Percentiles rank a stretch among this genome's conserved stretches.
Conservation (phyloP, 2,888 invertebrate species). For the Tenthredo mesomela region DNA sequence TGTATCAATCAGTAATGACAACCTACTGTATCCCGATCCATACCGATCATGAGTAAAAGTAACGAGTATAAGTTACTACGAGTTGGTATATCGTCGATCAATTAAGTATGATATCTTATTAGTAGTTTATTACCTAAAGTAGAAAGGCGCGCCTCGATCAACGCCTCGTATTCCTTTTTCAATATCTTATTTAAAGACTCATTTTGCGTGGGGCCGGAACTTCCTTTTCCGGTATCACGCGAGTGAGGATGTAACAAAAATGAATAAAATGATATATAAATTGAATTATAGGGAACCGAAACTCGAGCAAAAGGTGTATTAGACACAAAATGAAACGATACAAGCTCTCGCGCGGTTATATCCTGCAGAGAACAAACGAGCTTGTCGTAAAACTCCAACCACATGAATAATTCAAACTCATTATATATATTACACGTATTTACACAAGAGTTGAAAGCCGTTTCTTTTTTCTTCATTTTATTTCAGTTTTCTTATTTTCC, state of each 20-base stretch:
- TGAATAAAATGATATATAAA: background rate
- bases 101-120: background rate
- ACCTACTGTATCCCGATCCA: background rate
- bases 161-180: background rate
- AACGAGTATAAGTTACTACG: background rate
- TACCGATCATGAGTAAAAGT: background rate
- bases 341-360: background rate
- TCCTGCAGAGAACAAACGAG: background rate
- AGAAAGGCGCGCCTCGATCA: background rate
- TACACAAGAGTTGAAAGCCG: background rate
- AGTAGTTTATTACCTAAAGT: background rate
- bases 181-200: background rate
- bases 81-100: background rate
- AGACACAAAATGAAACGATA: background rate
- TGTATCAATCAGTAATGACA: constrained; percentile 49
- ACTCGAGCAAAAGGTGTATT: background rate
- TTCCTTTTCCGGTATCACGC: background rate
- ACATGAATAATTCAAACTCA: constrained; percentile 4
- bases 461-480: background rate
- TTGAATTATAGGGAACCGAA: background rate
- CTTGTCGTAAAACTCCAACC: background rate
- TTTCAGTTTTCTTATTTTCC: background rate
- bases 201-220: background rate
- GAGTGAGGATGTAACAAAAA: background rate
- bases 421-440: background rate